Evolutionary conservation across 2,113 vertebrate genomes (phyloP).

Genomic region (Oophaga pumilio): DNA sequence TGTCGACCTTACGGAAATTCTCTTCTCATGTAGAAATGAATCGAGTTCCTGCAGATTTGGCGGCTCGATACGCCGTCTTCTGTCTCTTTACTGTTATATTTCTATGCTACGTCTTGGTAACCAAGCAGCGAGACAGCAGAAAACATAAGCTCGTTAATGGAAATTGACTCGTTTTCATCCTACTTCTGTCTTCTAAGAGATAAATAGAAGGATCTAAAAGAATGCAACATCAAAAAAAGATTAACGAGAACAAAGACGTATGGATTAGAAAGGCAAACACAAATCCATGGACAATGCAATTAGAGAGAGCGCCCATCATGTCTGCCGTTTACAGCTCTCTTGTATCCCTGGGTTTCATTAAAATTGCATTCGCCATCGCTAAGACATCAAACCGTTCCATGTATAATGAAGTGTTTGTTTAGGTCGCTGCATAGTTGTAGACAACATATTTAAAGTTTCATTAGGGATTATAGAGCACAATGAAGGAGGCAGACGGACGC

Average conservation of each 20-base stretch:
- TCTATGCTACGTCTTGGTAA: neutral
- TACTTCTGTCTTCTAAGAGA: slow-evolving; percentile 26
- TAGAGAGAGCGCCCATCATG: neutral
- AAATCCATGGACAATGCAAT: slow-evolving; percentile 40
- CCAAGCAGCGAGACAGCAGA: neutral
- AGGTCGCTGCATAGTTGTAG: neutral
- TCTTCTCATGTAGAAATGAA: neutral
- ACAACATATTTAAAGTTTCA: neutral
- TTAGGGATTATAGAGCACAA: neutral
- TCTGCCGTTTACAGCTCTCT: neutral
- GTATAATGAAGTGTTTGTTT: slow-evolving; percentile 16
- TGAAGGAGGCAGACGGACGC: neutral
- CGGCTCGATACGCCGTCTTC: neutral
- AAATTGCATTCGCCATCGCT: neutral
- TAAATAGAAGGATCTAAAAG: slow-evolving; percentile 53
- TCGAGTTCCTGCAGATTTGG: neutral
- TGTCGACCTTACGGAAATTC: neutral
- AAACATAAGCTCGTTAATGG: slow-evolving; percentile 27
- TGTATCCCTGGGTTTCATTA: neutral
- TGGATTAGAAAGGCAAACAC: slow-evolving; percentile 37
- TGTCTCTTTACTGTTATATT: neutral
- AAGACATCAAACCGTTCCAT: neutral
- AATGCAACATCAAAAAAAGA: slow-evolving; percentile 42
- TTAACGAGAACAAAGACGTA: slow-evolving; percentile 46
- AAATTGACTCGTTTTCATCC: slow-evolving; percentile 45